Evolutionary conservation across 1,140 invertebrate species (phyloP), one percentile per base, ranked within the genome.

Genomic region (Anastrepha obliqua): DNA sequence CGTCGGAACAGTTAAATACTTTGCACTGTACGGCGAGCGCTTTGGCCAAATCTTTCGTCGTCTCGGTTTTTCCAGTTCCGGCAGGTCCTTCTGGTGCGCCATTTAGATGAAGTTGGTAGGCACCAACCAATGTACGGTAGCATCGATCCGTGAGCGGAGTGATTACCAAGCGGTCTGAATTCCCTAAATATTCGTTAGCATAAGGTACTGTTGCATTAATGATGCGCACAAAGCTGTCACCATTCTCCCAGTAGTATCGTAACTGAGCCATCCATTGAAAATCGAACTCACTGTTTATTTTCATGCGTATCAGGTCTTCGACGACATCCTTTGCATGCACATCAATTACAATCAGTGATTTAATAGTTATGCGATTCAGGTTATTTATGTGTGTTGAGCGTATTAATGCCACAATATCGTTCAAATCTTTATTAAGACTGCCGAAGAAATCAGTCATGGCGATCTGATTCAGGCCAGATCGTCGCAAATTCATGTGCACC

Each of bases 1-100:
- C 97, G 91, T 98, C 97, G 0, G 98, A 99, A 90, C 98, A 99
- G 93, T 99, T 99, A 93, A 98, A 99, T 0, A 98, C 98, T 1
- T 98, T 97, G 91, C 98, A 98, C 90, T 98, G 97, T 0, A 98
- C 97, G 0, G 98, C 98, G 6, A 99, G 91, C 0, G 97, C 97
- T 94, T 98, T 98, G 15, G 97, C 97, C 89, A 98, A 93, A 94
- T 98, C 97, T 94, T 98, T 98, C 0, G 96, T 97, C 2, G 97
- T 98, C 94, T 98, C 97, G 0, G 97, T 98, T 93, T 98, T 98
- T 17, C 97, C 97, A 0, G 97, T 98, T 6, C 97, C 97, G 1
- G 97, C 97, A 0, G 98, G 97, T 2, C 98, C 98, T 91, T 98
- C 98, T 0, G 97, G 97, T 0, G 98, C 97, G 1, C 98, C 98